Evolutionary conservation across 2,888 invertebrate genomes (phyloP).

Genomic region (Julus scandinavius): DNA sequence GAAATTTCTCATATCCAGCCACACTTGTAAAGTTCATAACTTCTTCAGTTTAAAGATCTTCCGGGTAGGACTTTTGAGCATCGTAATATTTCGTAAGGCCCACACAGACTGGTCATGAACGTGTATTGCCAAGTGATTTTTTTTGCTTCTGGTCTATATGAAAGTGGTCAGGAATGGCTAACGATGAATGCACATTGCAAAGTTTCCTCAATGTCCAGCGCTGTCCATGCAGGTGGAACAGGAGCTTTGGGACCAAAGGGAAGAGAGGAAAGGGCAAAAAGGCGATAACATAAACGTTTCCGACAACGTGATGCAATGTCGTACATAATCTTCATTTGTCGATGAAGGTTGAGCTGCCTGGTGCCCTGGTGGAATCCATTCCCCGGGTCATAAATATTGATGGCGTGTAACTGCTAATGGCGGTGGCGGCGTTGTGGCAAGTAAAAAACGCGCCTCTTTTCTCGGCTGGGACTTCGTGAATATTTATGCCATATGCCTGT

Average conservation of each 20-base stretch:
- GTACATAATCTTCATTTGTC: neutral
- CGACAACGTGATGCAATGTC: neutral
- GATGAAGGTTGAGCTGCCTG: neutral
- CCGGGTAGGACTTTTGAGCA: too few relatives aligned
- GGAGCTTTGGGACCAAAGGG: neutral
- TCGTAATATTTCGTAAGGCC: too few relatives aligned
- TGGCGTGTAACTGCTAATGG: conserved; percentile 1
- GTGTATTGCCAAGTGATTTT: too few relatives aligned
- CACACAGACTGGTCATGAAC: too few relatives aligned
- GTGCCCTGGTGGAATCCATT: neutral
- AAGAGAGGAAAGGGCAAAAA: neutral
- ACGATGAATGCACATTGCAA: neutral
- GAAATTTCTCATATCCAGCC: too few relatives aligned
- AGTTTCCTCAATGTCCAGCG: neutral
- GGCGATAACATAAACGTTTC: neutral
- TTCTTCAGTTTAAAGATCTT: too few relatives aligned
- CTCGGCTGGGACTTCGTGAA: conserved; percentile 1
- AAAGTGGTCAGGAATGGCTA: neutral
- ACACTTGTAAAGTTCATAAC: too few relatives aligned
- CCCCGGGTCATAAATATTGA: neutral
- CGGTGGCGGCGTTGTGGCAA: neutral
- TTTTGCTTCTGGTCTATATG: too few relatives aligned
- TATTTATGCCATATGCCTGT: neutral
- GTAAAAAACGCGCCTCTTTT: neutral
- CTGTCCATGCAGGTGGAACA: neutral